These are phyloP conservation scores for Nipponacmea schrenckii DNA, from an alignment of 2,888 invertebrate species.

Conservation along the genomic window DNA sequence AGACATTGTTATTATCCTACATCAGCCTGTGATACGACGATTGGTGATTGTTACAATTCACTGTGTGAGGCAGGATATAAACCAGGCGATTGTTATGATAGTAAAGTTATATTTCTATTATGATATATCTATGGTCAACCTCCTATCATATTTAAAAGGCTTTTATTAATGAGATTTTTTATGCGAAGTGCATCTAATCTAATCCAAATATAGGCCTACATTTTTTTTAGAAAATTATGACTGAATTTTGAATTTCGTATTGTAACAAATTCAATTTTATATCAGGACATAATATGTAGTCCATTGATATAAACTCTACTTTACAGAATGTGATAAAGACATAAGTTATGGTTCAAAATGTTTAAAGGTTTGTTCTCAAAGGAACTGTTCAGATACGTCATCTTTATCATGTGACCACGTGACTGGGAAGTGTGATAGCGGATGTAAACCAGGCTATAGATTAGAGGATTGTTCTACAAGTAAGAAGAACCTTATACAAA, in stretches of 20 bases:
- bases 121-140: no score
- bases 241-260: no score
- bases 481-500: background rate
- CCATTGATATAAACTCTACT: no score
- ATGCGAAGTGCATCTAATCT: no score
- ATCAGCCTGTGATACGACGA: background rate
- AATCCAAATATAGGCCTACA: no score
- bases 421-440: background rate
- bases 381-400: background rate
- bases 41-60: background rate
- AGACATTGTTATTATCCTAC: background rate
- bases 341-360: background rate
- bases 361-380: background rate
- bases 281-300: no score
- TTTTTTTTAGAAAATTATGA: no score
- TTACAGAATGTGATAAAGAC: background rate
- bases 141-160: no score
- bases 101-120: background rate
- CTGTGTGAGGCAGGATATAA: background rate
- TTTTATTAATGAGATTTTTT: no score
- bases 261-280: no score
- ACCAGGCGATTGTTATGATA: background rate
- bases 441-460: background rate
- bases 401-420: background rate
- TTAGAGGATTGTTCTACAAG: background rate